Conservation (phyloP, 1,140 invertebrate genomes). For the Sycobia sp. region DNA sequence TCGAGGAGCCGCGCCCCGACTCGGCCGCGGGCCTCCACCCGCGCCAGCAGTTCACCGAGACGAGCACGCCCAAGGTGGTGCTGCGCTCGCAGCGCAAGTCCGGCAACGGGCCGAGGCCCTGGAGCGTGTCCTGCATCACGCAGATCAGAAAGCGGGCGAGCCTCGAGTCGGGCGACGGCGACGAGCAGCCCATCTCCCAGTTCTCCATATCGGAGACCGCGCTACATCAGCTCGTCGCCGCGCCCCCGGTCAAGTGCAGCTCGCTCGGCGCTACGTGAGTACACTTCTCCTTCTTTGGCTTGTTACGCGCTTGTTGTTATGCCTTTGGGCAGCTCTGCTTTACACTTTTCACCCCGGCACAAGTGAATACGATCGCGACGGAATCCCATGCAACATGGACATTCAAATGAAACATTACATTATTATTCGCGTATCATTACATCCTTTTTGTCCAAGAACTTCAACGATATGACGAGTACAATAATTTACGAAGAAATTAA, state of each 20-base stretch:
- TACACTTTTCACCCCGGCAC: too few relatives aligned
- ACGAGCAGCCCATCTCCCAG: slow-evolving; percentile 63
- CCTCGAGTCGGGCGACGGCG: slow-evolving; percentile 43
- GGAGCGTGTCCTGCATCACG: slow-evolving; percentile 83
- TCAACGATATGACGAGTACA: too few relatives aligned
- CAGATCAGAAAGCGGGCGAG: slow-evolving; percentile 62
- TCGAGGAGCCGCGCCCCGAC: slow-evolving; percentile 43
- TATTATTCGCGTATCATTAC: too few relatives aligned
- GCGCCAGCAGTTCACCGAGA: slow-evolving; percentile 14
- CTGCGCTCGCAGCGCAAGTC: slow-evolving; percentile 57
- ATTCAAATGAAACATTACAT: too few relatives aligned
- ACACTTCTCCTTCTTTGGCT: neutral
- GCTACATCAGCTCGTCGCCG: slow-evolving; percentile 69
- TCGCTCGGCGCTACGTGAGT: slow-evolving; percentile 57
- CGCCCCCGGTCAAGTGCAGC: slow-evolving; percentile 52
- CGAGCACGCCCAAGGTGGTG: slow-evolving; percentile 56
- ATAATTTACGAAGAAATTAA: too few relatives aligned
- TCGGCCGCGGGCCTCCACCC: neutral
- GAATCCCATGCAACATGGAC: too few relatives aligned
- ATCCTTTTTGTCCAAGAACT: too few relatives aligned
- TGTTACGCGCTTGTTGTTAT: too few relatives aligned
- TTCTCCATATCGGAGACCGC: slow-evolving; percentile 86
- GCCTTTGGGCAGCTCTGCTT: neutral
- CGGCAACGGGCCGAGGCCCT: slow-evolving; percentile 69
- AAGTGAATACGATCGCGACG: too few relatives aligned